Base-by-base conservation (phyloP, 1,140 invertebrate genomes). In the Pomacea maculata region DNA sequence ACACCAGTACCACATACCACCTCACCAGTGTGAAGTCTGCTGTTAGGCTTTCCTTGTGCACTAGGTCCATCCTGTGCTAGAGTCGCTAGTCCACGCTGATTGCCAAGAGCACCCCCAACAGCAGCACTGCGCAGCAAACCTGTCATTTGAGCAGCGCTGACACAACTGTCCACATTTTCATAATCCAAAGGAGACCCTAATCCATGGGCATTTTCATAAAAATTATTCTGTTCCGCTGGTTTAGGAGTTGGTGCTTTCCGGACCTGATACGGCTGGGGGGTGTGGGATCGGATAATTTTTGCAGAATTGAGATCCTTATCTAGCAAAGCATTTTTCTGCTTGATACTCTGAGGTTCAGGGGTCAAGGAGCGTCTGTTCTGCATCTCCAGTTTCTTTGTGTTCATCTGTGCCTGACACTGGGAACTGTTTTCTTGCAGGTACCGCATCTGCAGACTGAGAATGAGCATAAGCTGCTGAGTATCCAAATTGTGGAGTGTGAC, bases 401-500 rank as follows among this genome's bases (percentile, higher is more conserved):
- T 61, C 55, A 64, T 57, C 63, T 81, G n/a, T 67, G 76, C 21
- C 11, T 15, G 21, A n/a, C 79, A 45, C 71, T 57, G 29, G 34
- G 54, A 63, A 72, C 57, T 81, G 29, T 81, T 84, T 82, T 89
- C 88, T 73, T 89, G 85, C 25, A 87, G 76, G 80, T 88, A 89
- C 67, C 87, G 75, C 85, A 87, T 88, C 75, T 88, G 88, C 45
- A 89, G 80, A 77, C 85, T 86, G n/a, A 89, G 80, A 67, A 89
- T 88, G 57, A 88, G 72, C 84, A 89, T 79, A 15, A 89, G 81
- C 80, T 88, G 87, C 68, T 88, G 85, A 54, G 86, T 83, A 76
- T 89, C 88, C 45, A 89, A 72, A 64, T 86, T 88, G 70, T 88
- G 86, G 10, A 89, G 82, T 21, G 88, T 89, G 71, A 87, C 87